Evolutionary conservation across 2,113 vertebrate species (phyloP).

Genomic region (Microtus oregoni): DNA sequence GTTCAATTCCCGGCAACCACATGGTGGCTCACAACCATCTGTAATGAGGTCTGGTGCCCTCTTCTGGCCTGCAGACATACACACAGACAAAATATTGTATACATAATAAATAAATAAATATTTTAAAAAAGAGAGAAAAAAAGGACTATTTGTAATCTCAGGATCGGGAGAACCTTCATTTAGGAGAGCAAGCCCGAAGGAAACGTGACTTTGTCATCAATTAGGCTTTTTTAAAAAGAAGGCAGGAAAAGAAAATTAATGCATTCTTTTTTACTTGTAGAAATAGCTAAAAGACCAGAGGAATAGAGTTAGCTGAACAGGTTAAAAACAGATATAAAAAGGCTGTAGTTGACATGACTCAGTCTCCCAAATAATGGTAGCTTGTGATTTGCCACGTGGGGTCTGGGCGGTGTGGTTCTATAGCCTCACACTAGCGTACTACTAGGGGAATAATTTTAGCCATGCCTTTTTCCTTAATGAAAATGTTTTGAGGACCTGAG

Average conservation of each 20-base stretch:
- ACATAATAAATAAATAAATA: no score
- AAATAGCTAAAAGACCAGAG: neutral
- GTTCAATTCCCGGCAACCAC: no score
- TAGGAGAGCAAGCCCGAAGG: neutral
- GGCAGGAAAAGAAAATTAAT: neutral
- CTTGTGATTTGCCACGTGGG: neutral
- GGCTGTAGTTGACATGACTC: neutral
- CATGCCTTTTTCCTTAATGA: neutral
- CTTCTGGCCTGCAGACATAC: no score
- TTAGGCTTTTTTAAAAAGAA: neutral
- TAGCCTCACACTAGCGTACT: neutral
- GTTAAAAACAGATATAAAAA: neutral
- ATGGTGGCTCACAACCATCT: no score
- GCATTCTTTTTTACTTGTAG: neutral
- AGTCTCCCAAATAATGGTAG: neutral
- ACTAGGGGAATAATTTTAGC: neutral
- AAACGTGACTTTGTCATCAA: neutral
- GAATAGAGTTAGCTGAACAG: neutral
- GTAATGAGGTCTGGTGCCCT: no score
- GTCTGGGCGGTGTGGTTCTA: conserved; percentile 28
- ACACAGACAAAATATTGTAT: no score
- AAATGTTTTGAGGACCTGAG: conserved; percentile 50
- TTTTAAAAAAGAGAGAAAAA: neutral
- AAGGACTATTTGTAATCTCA: neutral
- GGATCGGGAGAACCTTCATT: neutral